Conservation (phyloP, 2,888 invertebrate genomes). For the Yponomeuta cagnagella region DNA sequence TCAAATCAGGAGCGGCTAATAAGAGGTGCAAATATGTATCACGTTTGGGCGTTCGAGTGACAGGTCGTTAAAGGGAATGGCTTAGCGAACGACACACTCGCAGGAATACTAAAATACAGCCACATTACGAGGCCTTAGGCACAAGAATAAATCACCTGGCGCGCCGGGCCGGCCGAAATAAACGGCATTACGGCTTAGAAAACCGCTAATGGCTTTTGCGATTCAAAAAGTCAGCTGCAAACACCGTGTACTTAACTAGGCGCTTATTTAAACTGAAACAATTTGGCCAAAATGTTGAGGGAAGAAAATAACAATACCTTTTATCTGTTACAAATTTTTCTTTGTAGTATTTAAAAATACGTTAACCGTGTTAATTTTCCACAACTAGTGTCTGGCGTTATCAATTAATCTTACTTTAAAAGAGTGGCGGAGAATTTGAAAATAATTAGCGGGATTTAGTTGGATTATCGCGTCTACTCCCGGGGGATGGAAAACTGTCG, state of each 20-base stretch:
- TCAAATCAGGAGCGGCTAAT: background rate
- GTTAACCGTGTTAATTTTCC: background rate
- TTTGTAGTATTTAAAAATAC: background rate
- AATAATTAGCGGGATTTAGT: background rate
- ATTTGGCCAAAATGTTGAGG: background rate
- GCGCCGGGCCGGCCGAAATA: constrained; percentile 17
- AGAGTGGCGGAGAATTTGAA: background rate
- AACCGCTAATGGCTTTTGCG: constrained; percentile 18
- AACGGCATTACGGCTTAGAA: constrained; percentile 18
- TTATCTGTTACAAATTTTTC: no score
- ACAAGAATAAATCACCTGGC: constrained; percentile 19
- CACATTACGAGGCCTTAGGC: constrained; percentile 18
- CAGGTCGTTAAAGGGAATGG: constrained; percentile 31
- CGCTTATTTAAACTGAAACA: background rate
- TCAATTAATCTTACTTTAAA: constrained; percentile 1
- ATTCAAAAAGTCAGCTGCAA: constrained; percentile 12
- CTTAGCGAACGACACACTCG: constrained; percentile 25
- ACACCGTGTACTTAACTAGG: background rate
- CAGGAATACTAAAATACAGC: constrained; percentile 22
- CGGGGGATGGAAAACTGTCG: background rate
- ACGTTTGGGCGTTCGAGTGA: constrained; percentile 27
- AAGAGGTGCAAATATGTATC: constrained; percentile 22
- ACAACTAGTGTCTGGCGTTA: background rate
- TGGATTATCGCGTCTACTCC: background rate
- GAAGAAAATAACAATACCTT: background rate